Base-by-base conservation (phyloP, 2,888 invertebrate genomes). In the Acrobasis consociella region DNA sequence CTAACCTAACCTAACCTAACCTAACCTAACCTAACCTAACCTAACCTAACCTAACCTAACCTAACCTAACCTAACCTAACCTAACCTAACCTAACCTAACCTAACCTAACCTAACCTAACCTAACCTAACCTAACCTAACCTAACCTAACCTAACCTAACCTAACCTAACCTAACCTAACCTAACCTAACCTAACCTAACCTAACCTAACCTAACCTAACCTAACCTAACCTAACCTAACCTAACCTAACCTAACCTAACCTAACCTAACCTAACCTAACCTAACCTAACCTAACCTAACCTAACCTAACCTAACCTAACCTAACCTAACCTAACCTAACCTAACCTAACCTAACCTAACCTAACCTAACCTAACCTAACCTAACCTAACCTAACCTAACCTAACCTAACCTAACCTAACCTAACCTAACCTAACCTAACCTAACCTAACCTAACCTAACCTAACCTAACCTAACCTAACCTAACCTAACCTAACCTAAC, bases 241-340 rank as follows among this genome's bases (percentile, higher is more conserved):
- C 66, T 67, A 70, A 70, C 68, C 67, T 66, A 67, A 69, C 67
- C 69, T 66, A 67, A 64, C 62, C 64, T 67, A 67, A 64, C 67
- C 66, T 67, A 68, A 67, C 66, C 68, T 66, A 66, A 70, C 66
- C 67, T 66, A 69, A 67, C 68, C 70, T 66, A 69, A 70, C 70
- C 68, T 69, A 68, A 70, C 70, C 68, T 68, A 70, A 67, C 69
- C 67, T 67, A 69, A 67, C 69, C 69, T 69, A 69, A 69, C 69
- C 69, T 69, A 69, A 69, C 67, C 69, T 68, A 68, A 68, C 68
- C 68, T 68, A 69, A 70, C 72, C 70, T 70, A 72, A 69, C 68
- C 72, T 72, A 72, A 72, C 72, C 72, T 70, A 69, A 71, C 68
- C 71, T 69, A 70, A 70, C 69, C 67, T 67, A 68, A 69, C 71